Evolutionary conservation across 2,113 vertebrate genomes (phyloP).

Genomic region (Gasterosteus aculeatus): DNA sequence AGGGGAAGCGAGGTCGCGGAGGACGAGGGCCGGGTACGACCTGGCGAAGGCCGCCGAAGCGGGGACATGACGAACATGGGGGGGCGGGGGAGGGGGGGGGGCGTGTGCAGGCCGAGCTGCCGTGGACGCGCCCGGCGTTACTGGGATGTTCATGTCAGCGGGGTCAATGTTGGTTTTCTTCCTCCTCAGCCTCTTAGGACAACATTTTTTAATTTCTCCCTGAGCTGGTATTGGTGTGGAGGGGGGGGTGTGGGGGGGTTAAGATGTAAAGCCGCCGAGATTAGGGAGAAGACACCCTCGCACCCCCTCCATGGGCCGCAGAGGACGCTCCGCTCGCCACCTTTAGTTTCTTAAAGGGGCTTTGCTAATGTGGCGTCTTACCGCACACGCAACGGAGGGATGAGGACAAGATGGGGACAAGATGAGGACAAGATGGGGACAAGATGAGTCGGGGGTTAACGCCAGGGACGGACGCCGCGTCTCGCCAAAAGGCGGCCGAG

Average conservation of each 20-base stretch:
- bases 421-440: slow-evolving; percentile 49
- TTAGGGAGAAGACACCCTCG: slow-evolving; percentile 60
- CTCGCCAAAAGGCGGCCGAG: slow-evolving; percentile 8
- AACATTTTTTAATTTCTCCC: slow-evolving; percentile 70
- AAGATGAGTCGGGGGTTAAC: slow-evolving; percentile 64
- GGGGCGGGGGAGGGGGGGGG: neutral
- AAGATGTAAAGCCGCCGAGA: slow-evolving; percentile 72
- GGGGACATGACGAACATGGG: neutral
- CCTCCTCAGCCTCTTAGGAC: slow-evolving; percentile 49
- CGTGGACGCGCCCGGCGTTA: slow-evolving; percentile 7
- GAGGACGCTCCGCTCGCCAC: slow-evolving; percentile 36
- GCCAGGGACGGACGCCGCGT: slow-evolving; percentile 32
- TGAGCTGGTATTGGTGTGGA: slow-evolving; percentile 41
- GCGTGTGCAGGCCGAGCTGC: slow-evolving; percentile 1
- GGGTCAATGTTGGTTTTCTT: slow-evolving; percentile 50
- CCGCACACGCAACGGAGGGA: slow-evolving; percentile 58
- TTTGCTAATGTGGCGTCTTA: slow-evolving; percentile 56
- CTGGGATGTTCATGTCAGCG: slow-evolving; percentile 39
- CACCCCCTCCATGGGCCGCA: slow-evolving; percentile 5
- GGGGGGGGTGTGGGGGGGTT: slow-evolving; percentile 44
- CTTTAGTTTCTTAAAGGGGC: slow-evolving; percentile 17
- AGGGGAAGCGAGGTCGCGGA: slow-evolving; percentile 43
- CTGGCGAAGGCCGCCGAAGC: slow-evolving; percentile 28
- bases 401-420: slow-evolving; percentile 49
- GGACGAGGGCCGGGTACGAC: slow-evolving; percentile 42